These are phyloP conservation scores for Microplitis mediator DNA, from an alignment of 1,140 invertebrate species.

Conservation along the genomic window DNA sequence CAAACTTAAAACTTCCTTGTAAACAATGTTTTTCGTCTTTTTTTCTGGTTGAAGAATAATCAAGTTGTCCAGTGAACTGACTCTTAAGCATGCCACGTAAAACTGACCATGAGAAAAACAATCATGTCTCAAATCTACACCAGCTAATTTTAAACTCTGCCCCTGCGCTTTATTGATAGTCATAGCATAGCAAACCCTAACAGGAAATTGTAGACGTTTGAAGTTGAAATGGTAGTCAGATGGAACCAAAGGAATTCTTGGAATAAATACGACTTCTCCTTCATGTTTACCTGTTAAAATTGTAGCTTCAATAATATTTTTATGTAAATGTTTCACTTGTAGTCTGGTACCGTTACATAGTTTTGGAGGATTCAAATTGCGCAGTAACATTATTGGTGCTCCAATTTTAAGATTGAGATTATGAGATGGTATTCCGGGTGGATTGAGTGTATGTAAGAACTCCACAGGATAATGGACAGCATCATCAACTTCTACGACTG, in stretches of 20 bases:
- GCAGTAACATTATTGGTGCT: constrained; percentile 53
- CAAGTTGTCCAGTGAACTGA: no score
- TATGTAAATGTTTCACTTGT: constrained; percentile 22
- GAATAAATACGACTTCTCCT: constrained; percentile 28
- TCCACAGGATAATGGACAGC: constrained; percentile 49
- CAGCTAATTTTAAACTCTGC: constrained; percentile 37
- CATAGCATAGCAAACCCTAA: constrained; percentile 1
- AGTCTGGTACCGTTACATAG: constrained; percentile 31
- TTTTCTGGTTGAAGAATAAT: no score
- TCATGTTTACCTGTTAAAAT: constrained; percentile 34
- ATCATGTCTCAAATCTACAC: no score
- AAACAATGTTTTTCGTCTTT: no score
- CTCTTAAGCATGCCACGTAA: no score
- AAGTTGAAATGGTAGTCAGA: constrained; percentile 16
- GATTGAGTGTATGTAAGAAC: constrained; percentile 53
- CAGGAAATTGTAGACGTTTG: constrained; percentile 12
- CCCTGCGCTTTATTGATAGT: constrained; percentile 28
- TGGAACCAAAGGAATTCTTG: background rate
- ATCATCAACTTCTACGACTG: constrained; percentile 42
- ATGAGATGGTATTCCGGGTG: constrained; percentile 48
- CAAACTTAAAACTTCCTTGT: no score
- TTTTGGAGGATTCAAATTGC: constrained; percentile 43
- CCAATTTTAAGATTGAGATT: constrained; percentile 44
- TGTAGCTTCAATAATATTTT: constrained; percentile 34
- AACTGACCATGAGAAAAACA: no score